phyloP scores from a whole-genome alignment of 2,888 invertebrate genomes.

The Pogonocherus hispidulus region DNA sequence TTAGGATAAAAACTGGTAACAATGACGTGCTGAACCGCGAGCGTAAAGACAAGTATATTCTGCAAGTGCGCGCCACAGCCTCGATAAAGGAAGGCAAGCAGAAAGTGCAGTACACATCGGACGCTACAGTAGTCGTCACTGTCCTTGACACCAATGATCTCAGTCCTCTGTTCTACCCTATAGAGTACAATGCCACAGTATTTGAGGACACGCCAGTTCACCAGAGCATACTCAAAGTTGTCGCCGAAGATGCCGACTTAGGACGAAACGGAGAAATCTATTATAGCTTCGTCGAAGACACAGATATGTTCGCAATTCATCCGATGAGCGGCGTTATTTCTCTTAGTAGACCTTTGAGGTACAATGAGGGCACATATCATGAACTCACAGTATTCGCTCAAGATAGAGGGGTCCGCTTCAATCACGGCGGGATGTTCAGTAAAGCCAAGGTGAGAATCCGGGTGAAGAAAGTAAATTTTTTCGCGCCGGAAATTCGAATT shows the following conservation, averaged over 20 bases:
- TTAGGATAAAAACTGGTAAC: constrained; percentile 89
- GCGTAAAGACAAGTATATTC: constrained; percentile 84
- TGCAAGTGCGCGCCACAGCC: constrained; percentile 83
- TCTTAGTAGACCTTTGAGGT: constrained; percentile 83
- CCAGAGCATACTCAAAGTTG: constrained; percentile 82
- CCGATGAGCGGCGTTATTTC: constrained; percentile 92
- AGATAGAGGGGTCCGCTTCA: constrained; percentile 82
- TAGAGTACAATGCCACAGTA: constrained; percentile 88
- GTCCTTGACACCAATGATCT: constrained; percentile 92
- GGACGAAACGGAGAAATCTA: constrained; percentile 98
- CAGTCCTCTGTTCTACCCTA: constrained; percentile 93
- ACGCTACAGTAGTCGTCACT: constrained; percentile 80
- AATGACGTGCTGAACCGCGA: constrained; percentile 94
- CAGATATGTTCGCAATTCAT: constrained; percentile 91
- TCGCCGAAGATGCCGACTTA: constrained; percentile 95
- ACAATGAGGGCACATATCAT: constrained; percentile 78
- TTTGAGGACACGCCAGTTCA: constrained; percentile 91
- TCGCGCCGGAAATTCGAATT: constrained; percentile 87
- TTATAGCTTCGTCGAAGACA: constrained; percentile 88
- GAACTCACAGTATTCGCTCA: constrained; percentile 86
- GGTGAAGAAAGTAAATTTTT: constrained; percentile 87
- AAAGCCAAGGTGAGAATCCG: constrained; percentile 83
- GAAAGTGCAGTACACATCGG: constrained; percentile 77
- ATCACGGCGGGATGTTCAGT: constrained; percentile 73
- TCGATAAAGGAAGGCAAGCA: constrained; percentile 73